Percentiles rank a stretch among this genome's conserved stretches.
Conservation (phyloP, 2,888 invertebrate genomes). For the Melanotus villosus region DNA sequence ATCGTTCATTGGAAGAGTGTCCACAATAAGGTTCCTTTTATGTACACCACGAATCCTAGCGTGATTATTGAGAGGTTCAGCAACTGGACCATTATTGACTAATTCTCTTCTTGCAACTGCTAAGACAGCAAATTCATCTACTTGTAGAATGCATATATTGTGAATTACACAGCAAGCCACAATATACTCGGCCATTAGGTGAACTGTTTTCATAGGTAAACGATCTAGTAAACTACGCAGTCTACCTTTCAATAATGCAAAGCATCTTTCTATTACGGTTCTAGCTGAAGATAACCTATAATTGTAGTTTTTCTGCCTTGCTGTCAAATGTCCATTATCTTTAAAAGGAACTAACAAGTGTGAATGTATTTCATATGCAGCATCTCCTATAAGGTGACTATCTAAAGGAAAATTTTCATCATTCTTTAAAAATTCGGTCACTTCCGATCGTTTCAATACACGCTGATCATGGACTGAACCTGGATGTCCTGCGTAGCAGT, state of each 20-base stretch:
- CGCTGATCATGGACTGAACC: constrained; percentile 51
- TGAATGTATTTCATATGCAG: constrained; percentile 42
- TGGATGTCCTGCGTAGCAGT: no score
- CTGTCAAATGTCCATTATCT: constrained; percentile 44
- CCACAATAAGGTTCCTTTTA: no score
- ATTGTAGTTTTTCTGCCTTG: constrained; percentile 48
- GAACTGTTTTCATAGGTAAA: constrained; percentile 48
- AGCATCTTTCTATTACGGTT: constrained; percentile 47
- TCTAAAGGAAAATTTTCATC: constrained; percentile 41
- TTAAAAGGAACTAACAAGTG: constrained; percentile 40
- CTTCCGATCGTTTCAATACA: constrained; percentile 48
- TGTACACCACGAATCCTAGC: no score
- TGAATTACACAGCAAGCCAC: constrained; percentile 54
- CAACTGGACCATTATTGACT: no score
- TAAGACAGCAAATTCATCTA: constrained; percentile 46
- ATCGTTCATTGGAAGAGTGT: no score
- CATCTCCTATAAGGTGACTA: constrained; percentile 48
- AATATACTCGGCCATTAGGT: constrained; percentile 52
- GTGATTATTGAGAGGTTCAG: no score
- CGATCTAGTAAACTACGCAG: constrained; percentile 50
- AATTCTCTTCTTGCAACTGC: constrained; percentile 24
- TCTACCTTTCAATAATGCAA: constrained; percentile 50
- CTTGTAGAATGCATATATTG: constrained; percentile 49
- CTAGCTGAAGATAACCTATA: constrained; percentile 47
- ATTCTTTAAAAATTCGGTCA: constrained; percentile 45